Evolutionary conservation across 2,888 invertebrate species (phyloP).

Genomic region (Geotrupes spiniger): DNA sequence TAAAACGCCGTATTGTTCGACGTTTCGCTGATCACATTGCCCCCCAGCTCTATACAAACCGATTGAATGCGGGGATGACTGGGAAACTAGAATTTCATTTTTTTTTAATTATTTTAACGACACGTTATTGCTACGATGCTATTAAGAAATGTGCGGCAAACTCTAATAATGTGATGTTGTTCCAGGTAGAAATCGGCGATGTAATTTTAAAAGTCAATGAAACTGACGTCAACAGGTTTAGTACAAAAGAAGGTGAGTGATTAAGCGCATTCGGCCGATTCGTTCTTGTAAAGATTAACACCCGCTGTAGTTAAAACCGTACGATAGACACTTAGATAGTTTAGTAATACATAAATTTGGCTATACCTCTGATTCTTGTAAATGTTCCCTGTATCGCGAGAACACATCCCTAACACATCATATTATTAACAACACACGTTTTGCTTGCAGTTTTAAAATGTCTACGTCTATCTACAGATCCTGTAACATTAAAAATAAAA

Average conservation of each 20-base stretch:
- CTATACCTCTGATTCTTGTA: neutral
- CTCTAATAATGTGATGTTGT: conserved; percentile 34
- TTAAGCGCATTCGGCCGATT: neutral
- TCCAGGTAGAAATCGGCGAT: conserved; percentile 91
- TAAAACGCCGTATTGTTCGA: too few species aligned
- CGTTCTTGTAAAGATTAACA: too few species aligned
- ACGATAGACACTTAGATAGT: conserved; percentile 5
- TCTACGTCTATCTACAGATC: conserved; percentile 85
- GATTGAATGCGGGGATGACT: too few species aligned
- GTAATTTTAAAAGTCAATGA: conserved; percentile 92
- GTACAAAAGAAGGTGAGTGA: conserved; percentile 84
- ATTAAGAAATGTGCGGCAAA: too few species aligned
- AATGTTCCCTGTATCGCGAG: conserved; percentile 4
- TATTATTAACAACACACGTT: conserved; percentile 21
- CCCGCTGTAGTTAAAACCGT: neutral
- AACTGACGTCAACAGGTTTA: conserved; percentile 88
- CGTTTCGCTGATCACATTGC: too few species aligned
- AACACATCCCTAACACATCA: conserved; percentile 9
- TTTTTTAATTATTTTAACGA: too few species aligned
- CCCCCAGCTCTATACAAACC: too few species aligned
- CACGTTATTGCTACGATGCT: too few species aligned
- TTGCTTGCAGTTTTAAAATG: conserved; percentile 79
- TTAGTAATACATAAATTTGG: conserved; percentile 1
- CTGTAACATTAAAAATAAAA: conserved; percentile 85
- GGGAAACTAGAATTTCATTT: too few species aligned